Percentiles rank a stretch among this genome's conserved stretches.
phyloP scores from a whole-genome alignment of 2,113 vertebrate genomes.

The Riparia riparia region DNA sequence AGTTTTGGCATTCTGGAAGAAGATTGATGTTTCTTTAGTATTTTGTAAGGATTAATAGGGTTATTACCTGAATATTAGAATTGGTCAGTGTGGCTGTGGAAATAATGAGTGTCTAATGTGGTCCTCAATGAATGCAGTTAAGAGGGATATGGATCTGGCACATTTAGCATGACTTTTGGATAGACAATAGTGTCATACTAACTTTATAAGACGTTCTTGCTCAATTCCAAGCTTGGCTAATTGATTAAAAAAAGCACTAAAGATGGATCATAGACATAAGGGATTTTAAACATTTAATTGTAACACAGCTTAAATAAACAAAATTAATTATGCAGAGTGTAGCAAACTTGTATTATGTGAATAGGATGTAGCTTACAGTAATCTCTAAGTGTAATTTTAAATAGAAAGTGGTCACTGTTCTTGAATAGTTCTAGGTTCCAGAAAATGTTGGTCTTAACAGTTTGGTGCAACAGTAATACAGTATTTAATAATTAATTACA shows the following conservation, averaged over 20 bases:
- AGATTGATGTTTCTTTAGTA: not conserved
- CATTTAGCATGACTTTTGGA: not conserved
- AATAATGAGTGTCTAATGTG: not conserved
- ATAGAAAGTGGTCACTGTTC: not conserved
- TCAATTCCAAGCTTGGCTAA: not conserved
- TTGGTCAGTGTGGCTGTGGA: not conserved
- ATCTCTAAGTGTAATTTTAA: not conserved
- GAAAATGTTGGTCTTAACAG: not conserved
- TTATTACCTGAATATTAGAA: not conserved
- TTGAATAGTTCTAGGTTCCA: not conserved
- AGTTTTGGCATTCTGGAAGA: not conserved
- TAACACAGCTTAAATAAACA: not conserved
- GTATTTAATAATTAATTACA: not conserved
- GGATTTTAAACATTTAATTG: not conserved
- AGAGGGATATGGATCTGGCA: not conserved
- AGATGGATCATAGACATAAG: not conserved
- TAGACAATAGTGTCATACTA: not conserved
- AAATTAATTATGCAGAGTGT: not conserved
- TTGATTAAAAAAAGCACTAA: not conserved
- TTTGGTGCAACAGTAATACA: not conserved
- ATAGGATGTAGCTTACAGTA: fast-evolving
- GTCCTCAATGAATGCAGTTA: not conserved
- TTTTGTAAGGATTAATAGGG: not conserved
- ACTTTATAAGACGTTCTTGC: not conserved
- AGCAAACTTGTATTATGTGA: not conserved